Base-by-base conservation (phyloP, 2,888 invertebrate species). In the Subacronicta megacephala region DNA sequence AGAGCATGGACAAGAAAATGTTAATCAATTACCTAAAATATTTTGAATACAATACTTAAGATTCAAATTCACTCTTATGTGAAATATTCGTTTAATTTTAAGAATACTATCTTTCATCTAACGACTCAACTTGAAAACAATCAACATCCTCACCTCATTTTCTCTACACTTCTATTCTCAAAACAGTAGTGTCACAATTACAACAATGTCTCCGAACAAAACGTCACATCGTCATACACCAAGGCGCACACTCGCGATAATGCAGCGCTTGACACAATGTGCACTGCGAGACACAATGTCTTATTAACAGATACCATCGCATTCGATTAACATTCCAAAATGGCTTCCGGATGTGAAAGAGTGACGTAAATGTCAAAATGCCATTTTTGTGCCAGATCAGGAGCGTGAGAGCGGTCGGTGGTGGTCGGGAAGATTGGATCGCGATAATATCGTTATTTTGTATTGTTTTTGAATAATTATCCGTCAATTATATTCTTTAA, bases 281-380 rank as follows among this genome's bases (percentile, higher is more conserved):
- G 43, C 54, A 41, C 17, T 31, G 54, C 17, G 15, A 47, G 64
- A 81, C 86, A 93, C 93, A 93, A 93, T 92, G 90, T 84, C 87
- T 90, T 87, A 87, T 93, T 92, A 90, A 77, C 65, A 82, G 93
- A 93, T 93, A 93, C 65, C 79, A 91, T 92, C 89, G 75, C 77
- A 71, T 90, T 90, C 91, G 90, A 93, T 93, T 93, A 93, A 93
- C 84, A 91, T 92, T 88, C 92, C 85, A 75, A 72, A 60, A 72
- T 78, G 81, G 81, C 85, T 89, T 88, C 87, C 85, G 87, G 84
- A 68, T 64, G 71, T 76, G 71, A 73, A 76, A 72, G 76, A 73
- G 74, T 78, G 83, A 84, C 81, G 81, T 85, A 85, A 89, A 91
- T 90, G 91, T 90, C 92, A 90, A 87, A 87, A 85, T 84, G 89